phyloP scores from a whole-genome alignment of 2,888 invertebrate genomes.

The Sphecodes monilicornis region DNA sequence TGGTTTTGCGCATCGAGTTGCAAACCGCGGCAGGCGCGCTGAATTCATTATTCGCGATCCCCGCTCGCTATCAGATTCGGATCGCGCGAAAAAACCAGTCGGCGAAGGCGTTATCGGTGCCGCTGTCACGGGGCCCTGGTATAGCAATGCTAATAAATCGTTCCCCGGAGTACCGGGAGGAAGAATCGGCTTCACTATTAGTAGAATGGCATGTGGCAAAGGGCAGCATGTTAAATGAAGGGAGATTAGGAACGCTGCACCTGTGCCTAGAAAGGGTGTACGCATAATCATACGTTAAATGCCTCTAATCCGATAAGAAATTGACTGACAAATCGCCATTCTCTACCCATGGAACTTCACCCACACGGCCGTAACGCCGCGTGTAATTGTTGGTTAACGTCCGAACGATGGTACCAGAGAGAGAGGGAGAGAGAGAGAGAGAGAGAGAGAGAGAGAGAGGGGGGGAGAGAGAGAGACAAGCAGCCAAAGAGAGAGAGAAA shows the following conservation, averaged over 20 bases:
- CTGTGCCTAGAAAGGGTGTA: constrained; percentile 58
- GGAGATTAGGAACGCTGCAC: constrained; percentile 67
- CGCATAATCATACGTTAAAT: constrained; percentile 70
- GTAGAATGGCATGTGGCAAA: constrained; percentile 47
- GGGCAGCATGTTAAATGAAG: constrained; percentile 56
- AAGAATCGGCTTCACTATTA: constrained; percentile 43
- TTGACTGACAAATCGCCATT: constrained; percentile 73
- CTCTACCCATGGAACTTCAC: constrained; percentile 49
- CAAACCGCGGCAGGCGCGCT: constrained; percentile 13
- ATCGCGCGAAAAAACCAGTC: constrained; percentile 19
- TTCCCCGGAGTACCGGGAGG: not conserved
- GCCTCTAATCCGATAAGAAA: constrained; percentile 73
- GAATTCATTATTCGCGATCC: constrained; percentile 34
- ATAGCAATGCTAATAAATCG: constrained; percentile 40
- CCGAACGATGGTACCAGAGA: constrained; percentile 4
- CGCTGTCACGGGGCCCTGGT: constrained; percentile 6
- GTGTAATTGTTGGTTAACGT: constrained; percentile 40
- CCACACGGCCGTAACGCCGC: constrained; percentile 47
- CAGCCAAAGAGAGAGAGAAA: constrained; percentile 53
- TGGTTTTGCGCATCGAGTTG: not conserved
- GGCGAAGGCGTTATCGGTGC: constrained; percentile 27
- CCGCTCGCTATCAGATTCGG: constrained; percentile 1
- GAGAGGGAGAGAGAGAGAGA: not conserved
- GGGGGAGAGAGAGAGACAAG: not conserved
- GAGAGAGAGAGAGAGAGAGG: constrained; percentile 49